Conservation (phyloP, 2,797 vertebrate genomes). For the Eulemur coronatus region DNA sequence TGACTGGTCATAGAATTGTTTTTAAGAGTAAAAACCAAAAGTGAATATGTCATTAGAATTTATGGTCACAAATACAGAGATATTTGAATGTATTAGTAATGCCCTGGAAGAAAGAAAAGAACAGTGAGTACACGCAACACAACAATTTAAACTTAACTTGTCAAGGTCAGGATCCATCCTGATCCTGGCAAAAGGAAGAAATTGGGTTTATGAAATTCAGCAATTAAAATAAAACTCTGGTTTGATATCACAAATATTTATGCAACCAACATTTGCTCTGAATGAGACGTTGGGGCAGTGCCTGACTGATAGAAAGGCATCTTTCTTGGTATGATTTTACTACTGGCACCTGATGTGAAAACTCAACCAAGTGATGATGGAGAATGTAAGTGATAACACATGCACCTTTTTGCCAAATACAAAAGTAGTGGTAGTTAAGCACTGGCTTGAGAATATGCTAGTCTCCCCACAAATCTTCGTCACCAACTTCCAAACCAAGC, state of each 20-base stretch:
- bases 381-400: not conserved
- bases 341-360: not conserved
- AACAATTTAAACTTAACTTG: not conserved
- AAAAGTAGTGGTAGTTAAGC: not conserved
- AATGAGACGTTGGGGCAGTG: not conserved
- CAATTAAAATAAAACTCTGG: not conserved
- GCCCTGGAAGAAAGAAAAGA: not conserved
- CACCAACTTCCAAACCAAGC: not conserved
- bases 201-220: not conserved
- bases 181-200: not conserved
- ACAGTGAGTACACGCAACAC: not conserved
- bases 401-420: not conserved
- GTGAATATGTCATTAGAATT: not conserved
- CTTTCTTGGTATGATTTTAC: constrained; percentile 33
- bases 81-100: not conserved
- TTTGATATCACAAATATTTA: not conserved
- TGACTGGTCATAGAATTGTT: not conserved
- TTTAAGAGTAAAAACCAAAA: not conserved
- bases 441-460: not conserved
- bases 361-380: not conserved
- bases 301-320: not conserved
- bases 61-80: not conserved
- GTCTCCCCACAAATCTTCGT: not conserved
- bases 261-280: not conserved
- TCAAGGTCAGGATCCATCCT: not conserved